Conservation (phyloP, 2,113 vertebrate genomes). For the Dasypus novemcinctus region DNA sequence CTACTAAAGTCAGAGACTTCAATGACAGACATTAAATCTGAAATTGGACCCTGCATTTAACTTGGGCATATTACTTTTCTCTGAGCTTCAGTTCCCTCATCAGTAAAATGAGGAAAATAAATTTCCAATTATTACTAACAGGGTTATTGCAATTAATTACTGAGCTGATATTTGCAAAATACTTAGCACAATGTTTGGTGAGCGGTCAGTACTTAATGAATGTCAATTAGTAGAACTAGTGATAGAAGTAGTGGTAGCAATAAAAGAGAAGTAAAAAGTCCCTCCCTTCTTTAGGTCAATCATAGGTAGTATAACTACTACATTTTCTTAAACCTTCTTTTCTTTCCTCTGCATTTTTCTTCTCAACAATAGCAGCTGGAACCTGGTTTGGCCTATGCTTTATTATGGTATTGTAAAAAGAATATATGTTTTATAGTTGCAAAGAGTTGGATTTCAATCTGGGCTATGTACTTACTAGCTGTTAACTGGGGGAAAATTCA, state of each 20-base stretch:
- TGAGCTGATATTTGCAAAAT: not conserved
- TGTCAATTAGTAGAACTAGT: not conserved
- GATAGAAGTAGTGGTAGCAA: not conserved
- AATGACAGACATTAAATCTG: not conserved
- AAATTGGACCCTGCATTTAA: not conserved
- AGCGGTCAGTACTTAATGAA: not conserved
- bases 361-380: not conserved
- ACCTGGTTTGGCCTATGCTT: not conserved
- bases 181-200: not conserved
- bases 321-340: not conserved
- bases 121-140: constrained; percentile 66
- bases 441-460: not conserved
- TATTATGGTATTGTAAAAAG: not conserved
- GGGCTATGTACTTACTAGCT: not conserved
- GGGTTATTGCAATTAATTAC: constrained; percentile 78
- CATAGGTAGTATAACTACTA: not conserved
- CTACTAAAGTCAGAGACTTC: not conserved
- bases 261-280: not conserved
- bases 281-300: not conserved
- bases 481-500: not conserved
- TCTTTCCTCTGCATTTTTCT: not conserved
- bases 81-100: not conserved
- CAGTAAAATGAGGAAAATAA: not conserved
- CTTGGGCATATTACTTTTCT: not conserved
- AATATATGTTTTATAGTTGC: not conserved